Evolutionary conservation across 1,140 invertebrate species (phyloP).

Genomic region (Anastrepha obliqua): DNA sequence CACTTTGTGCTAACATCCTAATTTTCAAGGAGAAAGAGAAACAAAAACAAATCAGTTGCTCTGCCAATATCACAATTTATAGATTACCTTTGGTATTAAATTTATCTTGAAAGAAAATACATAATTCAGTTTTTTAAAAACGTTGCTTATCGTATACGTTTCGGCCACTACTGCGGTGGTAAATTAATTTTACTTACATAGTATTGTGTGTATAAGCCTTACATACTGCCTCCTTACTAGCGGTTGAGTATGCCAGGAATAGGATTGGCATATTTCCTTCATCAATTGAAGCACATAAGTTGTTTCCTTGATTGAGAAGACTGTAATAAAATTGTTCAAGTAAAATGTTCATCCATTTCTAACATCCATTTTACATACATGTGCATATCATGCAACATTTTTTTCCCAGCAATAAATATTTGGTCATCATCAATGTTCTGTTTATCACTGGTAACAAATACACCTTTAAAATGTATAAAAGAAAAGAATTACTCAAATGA

Average conservation of each 20-base stretch:
- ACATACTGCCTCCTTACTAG: conserved; percentile 65
- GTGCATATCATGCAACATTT: conserved; percentile 67
- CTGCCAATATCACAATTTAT: too few relatives aligned
- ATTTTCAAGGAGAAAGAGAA: too few relatives aligned
- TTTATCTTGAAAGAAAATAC: too few relatives aligned
- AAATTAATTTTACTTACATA: conserved; percentile 54
- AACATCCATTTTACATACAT: conserved; percentile 61
- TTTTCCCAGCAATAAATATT: conserved; percentile 68
- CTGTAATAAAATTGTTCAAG: conserved; percentile 44
- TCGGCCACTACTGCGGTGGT: not conserved
- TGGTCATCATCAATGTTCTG: conserved; percentile 63
- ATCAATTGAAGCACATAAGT: conserved; percentile 46
- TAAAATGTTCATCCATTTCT: not conserved
- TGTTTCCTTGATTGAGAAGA: conserved; percentile 53
- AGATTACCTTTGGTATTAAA: too few relatives aligned
- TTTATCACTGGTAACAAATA: conserved; percentile 64
- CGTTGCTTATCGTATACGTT: too few relatives aligned
- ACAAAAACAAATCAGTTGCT: too few relatives aligned
- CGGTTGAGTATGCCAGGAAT: conserved; percentile 67
- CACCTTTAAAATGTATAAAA: conserved; percentile 59
- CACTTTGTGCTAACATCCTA: too few relatives aligned
- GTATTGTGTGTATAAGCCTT: conserved; percentile 61
- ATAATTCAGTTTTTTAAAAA: too few relatives aligned
- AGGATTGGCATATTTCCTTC: conserved; percentile 58
- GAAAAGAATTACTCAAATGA: not conserved